A percentile compares a stretch with the other conserved stretches of the same genome.
Evolutionary conservation across 2,797 vertebrate genomes (phyloP).

Genomic region (Borostomias antarcticus): DNA sequence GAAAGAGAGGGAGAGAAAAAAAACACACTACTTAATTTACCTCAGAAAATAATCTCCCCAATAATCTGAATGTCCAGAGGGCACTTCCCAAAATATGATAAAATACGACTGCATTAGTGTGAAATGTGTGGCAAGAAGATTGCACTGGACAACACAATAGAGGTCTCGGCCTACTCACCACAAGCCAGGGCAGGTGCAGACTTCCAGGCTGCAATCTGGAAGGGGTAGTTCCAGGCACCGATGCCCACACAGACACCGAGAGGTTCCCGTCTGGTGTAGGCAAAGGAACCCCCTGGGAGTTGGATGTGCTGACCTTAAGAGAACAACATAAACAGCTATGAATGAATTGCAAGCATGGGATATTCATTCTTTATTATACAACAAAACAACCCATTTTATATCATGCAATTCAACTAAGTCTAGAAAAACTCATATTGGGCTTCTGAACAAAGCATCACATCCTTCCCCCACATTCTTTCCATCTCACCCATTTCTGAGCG

Average conservation of each 20-base stretch:
- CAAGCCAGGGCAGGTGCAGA: conserved; percentile 93
- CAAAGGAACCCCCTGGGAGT: conserved; percentile 88
- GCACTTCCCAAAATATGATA: not conserved
- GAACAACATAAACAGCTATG: conserved; percentile 2
- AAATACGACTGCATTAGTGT: not conserved
- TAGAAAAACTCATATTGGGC: too few species aligned
- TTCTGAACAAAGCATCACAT: not conserved
- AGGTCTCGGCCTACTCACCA: conserved; percentile 72
- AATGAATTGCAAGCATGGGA: not conserved
- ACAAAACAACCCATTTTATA: not conserved
- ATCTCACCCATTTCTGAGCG: not conserved
- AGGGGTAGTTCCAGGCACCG: conserved; percentile 96
- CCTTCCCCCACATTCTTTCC: not conserved
- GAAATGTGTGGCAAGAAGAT: not conserved
- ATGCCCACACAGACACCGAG: conserved; percentile 95
- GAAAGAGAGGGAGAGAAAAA: not conserved
- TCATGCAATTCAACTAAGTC: too few species aligned
- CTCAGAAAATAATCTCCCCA: not conserved
- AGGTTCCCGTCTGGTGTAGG: conserved; percentile 90
- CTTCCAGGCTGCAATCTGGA: conserved; percentile 90
- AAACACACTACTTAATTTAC: not conserved
- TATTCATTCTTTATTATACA: not conserved
- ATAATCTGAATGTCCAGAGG: not conserved
- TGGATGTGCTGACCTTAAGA: conserved; percentile 90
- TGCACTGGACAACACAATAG: not conserved